A percentile compares a stretch with the other conserved stretches of the same genome.
phyloP scores from a whole-genome alignment of 2,888 invertebrate genomes.

The Tipula helvola region DNA sequence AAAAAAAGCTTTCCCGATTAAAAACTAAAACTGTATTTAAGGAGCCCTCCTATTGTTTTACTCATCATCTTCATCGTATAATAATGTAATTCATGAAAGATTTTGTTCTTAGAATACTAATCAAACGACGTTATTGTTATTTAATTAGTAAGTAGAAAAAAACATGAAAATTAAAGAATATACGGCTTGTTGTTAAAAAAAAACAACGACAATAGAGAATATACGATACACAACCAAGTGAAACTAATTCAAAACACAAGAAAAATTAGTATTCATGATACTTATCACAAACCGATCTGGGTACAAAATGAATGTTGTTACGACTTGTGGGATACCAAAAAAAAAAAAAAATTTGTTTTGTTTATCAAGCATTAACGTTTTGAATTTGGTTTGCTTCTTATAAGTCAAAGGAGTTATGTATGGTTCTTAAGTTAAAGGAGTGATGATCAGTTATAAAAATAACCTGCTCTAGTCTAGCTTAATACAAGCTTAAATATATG shows the following conservation, averaged over 20 bases:
- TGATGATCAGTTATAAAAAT: no score
- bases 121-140: background rate
- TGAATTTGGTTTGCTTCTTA: no score
- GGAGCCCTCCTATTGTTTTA: background rate
- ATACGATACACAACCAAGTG: background rate
- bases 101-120: background rate
- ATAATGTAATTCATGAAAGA: background rate
- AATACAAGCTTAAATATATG: no score
- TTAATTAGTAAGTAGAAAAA: background rate
- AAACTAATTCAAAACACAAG: background rate
- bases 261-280: conserved; percentile 4
- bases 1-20: background rate
- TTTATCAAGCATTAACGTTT: background rate
- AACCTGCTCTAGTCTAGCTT: no score
- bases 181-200: background rate
- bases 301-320: background rate
- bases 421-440: no score
- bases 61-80: background rate
- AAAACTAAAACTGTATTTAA: background rate
- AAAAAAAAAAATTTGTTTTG: background rate
- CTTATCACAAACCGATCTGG: background rate
- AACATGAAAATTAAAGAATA: background rate
- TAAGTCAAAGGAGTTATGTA: no score
- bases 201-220: background rate
- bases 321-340: background rate